Evolutionary conservation across 1,140 invertebrate species (phyloP).

Genomic region (Mercenaria mercenaria): DNA sequence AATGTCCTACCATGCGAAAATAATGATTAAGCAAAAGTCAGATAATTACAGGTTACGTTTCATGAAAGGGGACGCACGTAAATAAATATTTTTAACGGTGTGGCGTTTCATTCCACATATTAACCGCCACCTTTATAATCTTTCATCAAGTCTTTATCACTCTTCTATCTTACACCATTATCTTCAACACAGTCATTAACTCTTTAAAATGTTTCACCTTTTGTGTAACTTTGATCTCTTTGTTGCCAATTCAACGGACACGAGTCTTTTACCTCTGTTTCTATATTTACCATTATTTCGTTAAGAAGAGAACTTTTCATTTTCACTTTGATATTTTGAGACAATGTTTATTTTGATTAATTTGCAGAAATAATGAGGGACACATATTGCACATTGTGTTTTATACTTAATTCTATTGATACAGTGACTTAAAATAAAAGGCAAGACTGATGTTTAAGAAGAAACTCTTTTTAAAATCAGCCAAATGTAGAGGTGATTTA

Average conservation of each 20-base stretch:
- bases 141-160: neutral
- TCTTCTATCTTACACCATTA: slow-evolving; percentile 9
- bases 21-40: neutral
- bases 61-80: neutral
- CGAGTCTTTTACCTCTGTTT: neutral
- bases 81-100: slow-evolving; percentile 1
- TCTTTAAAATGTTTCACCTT: slow-evolving; percentile 6
- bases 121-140: neutral
- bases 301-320: too few species aligned
- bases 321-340: too few species aligned
- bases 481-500: too few species aligned
- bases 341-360: too few species aligned
- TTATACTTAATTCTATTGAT: too few species aligned
- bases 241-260: neutral
- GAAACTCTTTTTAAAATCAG: too few species aligned
- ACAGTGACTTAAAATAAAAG: too few species aligned
- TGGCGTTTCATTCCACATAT: neutral
- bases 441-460: too few species aligned
- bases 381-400: too few species aligned
- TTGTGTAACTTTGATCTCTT: slow-evolving; percentile 1
- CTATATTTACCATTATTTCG: neutral
- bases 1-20: neutral
- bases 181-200: neutral
- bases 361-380: too few species aligned
- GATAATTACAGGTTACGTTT: slow-evolving; percentile 1